Base-by-base conservation (phyloP, 1,140 invertebrate genomes). In the Drosophila azteca region DNA sequence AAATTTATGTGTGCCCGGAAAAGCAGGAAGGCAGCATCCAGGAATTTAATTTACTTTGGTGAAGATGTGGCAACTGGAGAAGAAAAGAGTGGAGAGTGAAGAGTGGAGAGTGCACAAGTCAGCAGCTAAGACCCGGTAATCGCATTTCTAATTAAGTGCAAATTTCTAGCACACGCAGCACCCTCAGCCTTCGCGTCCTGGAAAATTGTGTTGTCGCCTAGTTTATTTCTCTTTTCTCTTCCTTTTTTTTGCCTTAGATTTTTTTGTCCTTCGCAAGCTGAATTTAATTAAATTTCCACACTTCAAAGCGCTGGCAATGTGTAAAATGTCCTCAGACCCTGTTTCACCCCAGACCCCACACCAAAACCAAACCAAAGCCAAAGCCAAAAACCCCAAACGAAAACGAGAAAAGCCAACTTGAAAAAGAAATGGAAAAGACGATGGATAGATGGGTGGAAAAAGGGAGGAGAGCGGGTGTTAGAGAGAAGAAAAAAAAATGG, bases 221-320 rank as follows among this genome's bases (percentile, higher is more conserved):
- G 74, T 87, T 85, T 87, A 82, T 87, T 68, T 60, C 73, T 31
- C 48, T 63, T 62, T 26, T 20, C 17, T 20, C 72, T 43, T 58
- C 72, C 39, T 58, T 63, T 9, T 41, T 48, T 45, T 41, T 45
- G 46, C 46, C 17, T 20, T 52, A 35, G 35, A 58, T 54, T 65
- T 62, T 80, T 84, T 81, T 77, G 17, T 62, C 55, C 61, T 51
- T 67, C 51, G 78, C 81, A 41, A 87, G 83, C 70, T 83, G 79
- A 88, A 87, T 87, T 87, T 87, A 87, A 87, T 87, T 87, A 87
- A 87, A 87, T 87, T 88, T 87, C 79, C 53, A 77, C 83, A 87
- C 83, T 87, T 87, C 83, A 87, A 87, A 88, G 83, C 79, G 71
- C 68, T 77, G 74, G 83, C 71, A 88, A 88, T 87, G 83, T 79